Evolutionary conservation across 1,140 invertebrate genomes (phyloP), one percentile per base, ranked within the genome.

Genomic region (Pollicipes pollicipes): DNA sequence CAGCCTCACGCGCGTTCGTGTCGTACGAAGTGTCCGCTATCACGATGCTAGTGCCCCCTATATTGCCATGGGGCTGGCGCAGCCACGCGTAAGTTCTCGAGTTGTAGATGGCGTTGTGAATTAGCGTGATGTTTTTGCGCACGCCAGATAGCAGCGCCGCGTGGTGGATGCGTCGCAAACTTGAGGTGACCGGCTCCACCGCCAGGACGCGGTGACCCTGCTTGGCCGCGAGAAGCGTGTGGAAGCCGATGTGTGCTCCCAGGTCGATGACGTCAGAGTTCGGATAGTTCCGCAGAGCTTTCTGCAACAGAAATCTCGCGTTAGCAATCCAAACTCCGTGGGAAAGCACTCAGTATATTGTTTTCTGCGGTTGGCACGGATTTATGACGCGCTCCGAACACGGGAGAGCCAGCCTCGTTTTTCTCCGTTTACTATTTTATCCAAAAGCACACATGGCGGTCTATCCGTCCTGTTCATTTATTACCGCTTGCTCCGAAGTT

Each of bases 211-310:
- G 68, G 63, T 77, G 77, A 30, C 77, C 76, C 70, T 75, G 75
- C 16, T 73, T 72, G 3, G 75, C 75, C 1, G 76, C 74, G 26
- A 78, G 72, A 21, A 78, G 71, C 45, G 75, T 75, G 70, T 78
- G 76, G 30, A 75, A 76, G 30, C 78, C 78, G 29, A 79, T 76
- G 70, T 79, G 78, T 21, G 77, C 76, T 0, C 78, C 78, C 26
- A 79, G 69, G 70, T 79, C 78, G 27, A 79, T 74, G 1, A 79
- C 71, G 10, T 71, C 73, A 31, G 75, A 73, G 28, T 72, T 70
- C 0, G 74, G 74, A 70, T 74, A 71, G 37, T 66, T 66, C 28
- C 27, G 8, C 64, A 66, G 28, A 3, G 64, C 64, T 66, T 17
- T 66, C 64, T 66, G 28, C 8, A 66, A 66, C 64, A 27, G 6